Percentiles rank a stretch among this genome's conserved stretches.
phyloP scores from a whole-genome alignment of 2,888 invertebrate species.

The Erannis defoliaria region DNA sequence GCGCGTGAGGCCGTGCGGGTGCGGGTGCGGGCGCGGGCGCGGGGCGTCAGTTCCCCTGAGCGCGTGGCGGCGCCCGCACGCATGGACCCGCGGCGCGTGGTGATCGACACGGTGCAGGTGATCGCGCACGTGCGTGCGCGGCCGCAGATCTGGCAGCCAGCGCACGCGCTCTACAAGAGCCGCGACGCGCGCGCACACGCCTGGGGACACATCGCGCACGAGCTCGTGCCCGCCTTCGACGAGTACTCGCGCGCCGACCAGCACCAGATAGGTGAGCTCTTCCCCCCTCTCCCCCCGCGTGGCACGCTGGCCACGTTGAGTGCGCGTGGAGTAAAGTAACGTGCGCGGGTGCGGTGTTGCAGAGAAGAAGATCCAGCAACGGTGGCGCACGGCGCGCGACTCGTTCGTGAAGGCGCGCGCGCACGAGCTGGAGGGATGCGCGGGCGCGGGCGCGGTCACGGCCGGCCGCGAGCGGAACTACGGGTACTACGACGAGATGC shows the following conservation, averaged over 20 bases:
- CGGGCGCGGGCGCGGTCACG: not conserved
- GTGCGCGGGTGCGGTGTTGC: not conserved
- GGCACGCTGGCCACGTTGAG: not conserved
- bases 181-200: conserved; percentile 19
- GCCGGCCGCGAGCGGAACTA: conserved; percentile 14
- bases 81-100: conserved; percentile 16
- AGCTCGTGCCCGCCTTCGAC: conserved; percentile 9
- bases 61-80: conserved; percentile 9
- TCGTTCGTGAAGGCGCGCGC: conserved; percentile 32
- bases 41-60: not conserved
- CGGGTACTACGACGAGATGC: conserved; percentile 24
- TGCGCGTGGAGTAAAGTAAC: too few relatives aligned
- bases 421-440: conserved; percentile 1
- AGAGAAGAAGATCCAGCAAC: conserved; percentile 34
- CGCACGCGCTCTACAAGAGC: conserved; percentile 25
- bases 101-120: conserved; percentile 34
- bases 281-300: not conserved
- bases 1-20: not conserved
- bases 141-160: conserved; percentile 23
- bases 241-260: conserved; percentile 5
- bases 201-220: conserved; percentile 17
- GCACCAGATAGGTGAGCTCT: conserved; percentile 14
- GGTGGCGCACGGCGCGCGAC: conserved; percentile 37
- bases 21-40: conserved; percentile 8
- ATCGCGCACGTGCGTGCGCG: conserved; percentile 26